Evolutionary conservation across 2,797 vertebrate genomes (phyloP), one percentile per base, ranked within the genome.

Genomic region (Ctenopoma multispine): DNA sequence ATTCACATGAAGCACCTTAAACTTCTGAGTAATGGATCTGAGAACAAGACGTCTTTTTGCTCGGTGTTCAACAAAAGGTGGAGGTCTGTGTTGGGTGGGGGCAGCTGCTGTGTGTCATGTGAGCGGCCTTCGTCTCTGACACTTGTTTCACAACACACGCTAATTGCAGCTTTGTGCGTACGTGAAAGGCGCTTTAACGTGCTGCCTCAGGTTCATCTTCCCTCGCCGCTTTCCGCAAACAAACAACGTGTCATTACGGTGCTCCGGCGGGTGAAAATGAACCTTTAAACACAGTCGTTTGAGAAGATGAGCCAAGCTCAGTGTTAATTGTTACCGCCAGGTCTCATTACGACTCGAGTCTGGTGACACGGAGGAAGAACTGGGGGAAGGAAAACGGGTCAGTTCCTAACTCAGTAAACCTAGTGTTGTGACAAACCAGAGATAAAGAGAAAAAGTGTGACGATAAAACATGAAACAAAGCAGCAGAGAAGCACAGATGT

Each of bases 81-180:
- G 15, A 43, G 41, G 18, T 4, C 5, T 9, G n/a, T 14, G 47
- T 62, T 59, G 9, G 44, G 18, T 10, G n/a, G n/a, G n/a, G 44
- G 44, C 44, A 46, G 44, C 44, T 46, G 44, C 18, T 46, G 0
- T 46, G 44, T 20, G 44, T 46, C 18, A 46, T 46, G 44, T 20
- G 18, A 46, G 44, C n/a, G 8, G 18, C 5, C n/a, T 20, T 18
- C 69, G 63, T 53, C 21, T 47, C 18, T 20, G 24, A 75, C 80
- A 79, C 80, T 83, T 82, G 79, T 79, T 89, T 90, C 82, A 88
- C 80, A 90, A 82, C 57, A 79, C 69, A 51, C 61, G 46, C 76
- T 89, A 91, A 91, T 88, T 85, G 80, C 77, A 75, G 79, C 79
- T 84, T 79, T 65, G 88, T 83, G 75, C 69, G 69, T 77, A 77